These are phyloP conservation scores for Tetramorium simillimum DNA, from an alignment of 1,140 invertebrate genomes.

Conservation along the genomic window DNA sequence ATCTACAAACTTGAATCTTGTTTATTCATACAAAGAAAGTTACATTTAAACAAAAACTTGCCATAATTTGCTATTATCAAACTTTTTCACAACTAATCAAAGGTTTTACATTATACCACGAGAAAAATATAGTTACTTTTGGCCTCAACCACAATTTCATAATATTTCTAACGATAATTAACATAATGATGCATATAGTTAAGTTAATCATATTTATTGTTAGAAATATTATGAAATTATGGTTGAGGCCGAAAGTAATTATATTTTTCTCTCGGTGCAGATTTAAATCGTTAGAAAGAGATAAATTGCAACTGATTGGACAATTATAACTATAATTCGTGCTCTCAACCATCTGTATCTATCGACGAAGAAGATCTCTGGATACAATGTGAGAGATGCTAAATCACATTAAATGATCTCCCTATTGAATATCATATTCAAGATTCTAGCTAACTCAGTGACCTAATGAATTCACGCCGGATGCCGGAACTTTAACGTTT, in stretches of 20 bases:
- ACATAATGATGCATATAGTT: too few relatives aligned
- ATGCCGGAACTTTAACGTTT: conserved; percentile 14
- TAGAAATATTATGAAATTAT: too few relatives aligned
- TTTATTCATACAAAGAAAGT: not conserved
- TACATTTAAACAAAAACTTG: not conserved
- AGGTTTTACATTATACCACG: not conserved
- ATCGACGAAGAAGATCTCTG: not conserved
- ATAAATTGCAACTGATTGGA: not conserved
- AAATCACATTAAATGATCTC: conserved; percentile 1
- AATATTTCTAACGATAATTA: too few relatives aligned
- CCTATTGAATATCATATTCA: not conserved
- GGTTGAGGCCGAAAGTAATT: too few relatives aligned
- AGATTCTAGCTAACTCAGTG: not conserved
- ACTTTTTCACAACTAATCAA: not conserved
- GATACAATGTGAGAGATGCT: not conserved
- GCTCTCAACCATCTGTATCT: not conserved
- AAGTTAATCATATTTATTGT: too few relatives aligned
- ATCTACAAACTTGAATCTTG: not conserved
- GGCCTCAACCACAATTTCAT: too few relatives aligned
- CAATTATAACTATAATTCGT: not conserved
- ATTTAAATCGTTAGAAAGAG: not conserved
- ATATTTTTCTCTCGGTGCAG: not conserved
- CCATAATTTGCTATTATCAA: not conserved
- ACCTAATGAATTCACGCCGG: not conserved
- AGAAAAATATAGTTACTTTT: too few relatives aligned